These are phyloP conservation scores for Octodonta nipae DNA, from an alignment of 2,888 invertebrate species.

Conservation along the genomic window DNA sequence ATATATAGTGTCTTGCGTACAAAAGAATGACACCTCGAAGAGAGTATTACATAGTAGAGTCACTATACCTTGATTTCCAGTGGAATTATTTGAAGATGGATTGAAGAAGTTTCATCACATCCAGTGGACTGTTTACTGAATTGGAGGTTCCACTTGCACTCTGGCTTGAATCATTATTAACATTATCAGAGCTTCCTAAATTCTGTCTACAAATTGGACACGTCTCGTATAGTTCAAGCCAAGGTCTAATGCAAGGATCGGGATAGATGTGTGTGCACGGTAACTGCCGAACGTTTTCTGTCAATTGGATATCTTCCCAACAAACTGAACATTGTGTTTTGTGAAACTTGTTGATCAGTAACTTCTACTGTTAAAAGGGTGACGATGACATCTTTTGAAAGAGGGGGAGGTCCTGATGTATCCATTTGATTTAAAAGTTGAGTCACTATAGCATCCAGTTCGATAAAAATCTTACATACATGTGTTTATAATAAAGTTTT, in stretches of 20 bases:
- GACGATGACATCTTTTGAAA: slow-evolving; percentile 74
- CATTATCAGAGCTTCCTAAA: no score
- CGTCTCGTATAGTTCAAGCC: slow-evolving; percentile 91
- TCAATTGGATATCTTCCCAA: slow-evolving; percentile 77
- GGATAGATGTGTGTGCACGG: slow-evolving; percentile 87
- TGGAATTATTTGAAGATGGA: no score
- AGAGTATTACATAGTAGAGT: no score
- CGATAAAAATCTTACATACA: no score
- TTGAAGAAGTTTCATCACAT: no score
- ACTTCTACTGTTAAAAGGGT: slow-evolving; percentile 68
- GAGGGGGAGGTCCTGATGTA: slow-evolving; percentile 79
- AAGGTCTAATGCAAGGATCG: slow-evolving; percentile 82
- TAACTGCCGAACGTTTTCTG: slow-evolving; percentile 64
- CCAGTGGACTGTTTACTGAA: no score
- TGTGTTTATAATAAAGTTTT: no score
- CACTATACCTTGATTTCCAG: no score
- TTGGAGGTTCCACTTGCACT: no score
- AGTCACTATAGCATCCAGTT: slow-evolving; percentile 90
- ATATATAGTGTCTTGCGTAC: no score
- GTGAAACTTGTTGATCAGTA: slow-evolving; percentile 58
- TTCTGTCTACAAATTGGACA: slow-evolving; percentile 88
- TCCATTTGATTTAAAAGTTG: slow-evolving; percentile 92
- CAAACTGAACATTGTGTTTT: slow-evolving; percentile 88
- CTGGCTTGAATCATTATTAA: no score
- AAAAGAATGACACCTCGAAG: no score